Conservation (phyloP, 1,140 invertebrate species). For the Drosophila arizonae region DNA sequence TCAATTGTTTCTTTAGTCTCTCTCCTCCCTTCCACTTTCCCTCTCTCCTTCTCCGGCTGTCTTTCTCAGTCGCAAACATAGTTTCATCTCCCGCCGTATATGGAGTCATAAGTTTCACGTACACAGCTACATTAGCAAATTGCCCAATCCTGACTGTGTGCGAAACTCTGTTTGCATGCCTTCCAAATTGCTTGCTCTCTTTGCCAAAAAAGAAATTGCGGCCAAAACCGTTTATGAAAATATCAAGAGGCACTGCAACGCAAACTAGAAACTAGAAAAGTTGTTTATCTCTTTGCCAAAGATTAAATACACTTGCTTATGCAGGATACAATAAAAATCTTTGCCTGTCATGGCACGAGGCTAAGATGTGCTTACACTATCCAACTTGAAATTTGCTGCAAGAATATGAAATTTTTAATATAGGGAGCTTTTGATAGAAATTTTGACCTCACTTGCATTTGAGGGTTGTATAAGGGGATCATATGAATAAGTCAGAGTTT, state of each 20-base stretch:
- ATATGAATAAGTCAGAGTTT: too few species aligned
- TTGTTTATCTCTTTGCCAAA: not conserved
- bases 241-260: constrained; percentile 13
- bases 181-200: constrained; percentile 42
- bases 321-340: not conserved
- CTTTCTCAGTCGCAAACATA: constrained; percentile 39
- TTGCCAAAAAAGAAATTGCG: constrained; percentile 31
- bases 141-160: constrained; percentile 45
- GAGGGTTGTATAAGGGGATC: too few species aligned
- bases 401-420: too few species aligned
- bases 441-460: too few species aligned
- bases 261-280: not conserved
- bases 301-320: constrained; percentile 1
- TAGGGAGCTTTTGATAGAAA: too few species aligned
- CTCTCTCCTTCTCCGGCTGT: constrained; percentile 2
- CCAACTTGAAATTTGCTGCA: too few species aligned
- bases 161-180: constrained; percentile 15
- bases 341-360: not conserved
- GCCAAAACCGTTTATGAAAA: constrained; percentile 51
- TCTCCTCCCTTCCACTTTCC: not conserved
- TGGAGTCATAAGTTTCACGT: constrained; percentile 62
- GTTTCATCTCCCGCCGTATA: constrained; percentile 49
- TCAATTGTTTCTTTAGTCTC: constrained; percentile 39
- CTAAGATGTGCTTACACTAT: too few species aligned
- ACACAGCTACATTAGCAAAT: constrained; percentile 71